These are phyloP conservation scores for Paramisgurnus dabryanus DNA, from an alignment of 2,113 vertebrate species.

Conservation along the genomic window DNA sequence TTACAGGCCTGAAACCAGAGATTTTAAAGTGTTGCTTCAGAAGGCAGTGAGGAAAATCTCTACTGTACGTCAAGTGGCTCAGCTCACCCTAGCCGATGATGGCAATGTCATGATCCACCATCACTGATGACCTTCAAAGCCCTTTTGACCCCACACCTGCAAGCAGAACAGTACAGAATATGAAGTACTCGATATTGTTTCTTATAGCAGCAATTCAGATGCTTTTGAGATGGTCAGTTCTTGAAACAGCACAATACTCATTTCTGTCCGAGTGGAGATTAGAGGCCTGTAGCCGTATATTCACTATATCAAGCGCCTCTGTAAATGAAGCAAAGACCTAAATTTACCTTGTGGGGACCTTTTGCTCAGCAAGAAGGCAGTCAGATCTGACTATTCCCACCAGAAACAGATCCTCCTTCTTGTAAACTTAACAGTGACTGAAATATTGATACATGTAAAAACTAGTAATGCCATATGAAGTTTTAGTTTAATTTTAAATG, in stretches of 20 bases:
- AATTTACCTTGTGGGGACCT: slow-evolving; percentile 50
- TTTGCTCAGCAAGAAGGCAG: slow-evolving; percentile 48
- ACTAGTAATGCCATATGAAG: neutral
- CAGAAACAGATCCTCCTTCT: neutral
- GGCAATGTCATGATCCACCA: slow-evolving; percentile 66
- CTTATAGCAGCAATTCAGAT: neutral
- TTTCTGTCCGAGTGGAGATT: slow-evolving; percentile 17
- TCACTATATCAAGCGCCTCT: slow-evolving; percentile 45
- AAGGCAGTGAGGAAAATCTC: slow-evolving; percentile 71
- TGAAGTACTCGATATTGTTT: neutral
- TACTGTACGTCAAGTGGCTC: slow-evolving; percentile 62
- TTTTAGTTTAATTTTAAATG: neutral
- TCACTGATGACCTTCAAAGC: slow-evolving; percentile 59
- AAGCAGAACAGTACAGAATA: neutral
- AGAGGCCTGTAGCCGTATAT: neutral
- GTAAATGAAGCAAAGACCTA: slow-evolving; percentile 42
- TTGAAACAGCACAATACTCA: neutral
- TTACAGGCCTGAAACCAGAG: slow-evolving; percentile 48
- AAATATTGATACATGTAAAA: neutral
- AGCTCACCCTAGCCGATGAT: slow-evolving; percentile 59
- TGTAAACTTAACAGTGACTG: neutral
- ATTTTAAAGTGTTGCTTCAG: slow-evolving; percentile 66
- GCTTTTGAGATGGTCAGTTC: neutral
- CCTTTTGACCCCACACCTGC: neutral
- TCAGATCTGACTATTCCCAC: slow-evolving; percentile 11